Percentiles rank a stretch among this genome's conserved stretches.
Evolutionary conservation across 2,113 vertebrate species (phyloP).

Genomic region (Nesogale talazaci): DNA sequence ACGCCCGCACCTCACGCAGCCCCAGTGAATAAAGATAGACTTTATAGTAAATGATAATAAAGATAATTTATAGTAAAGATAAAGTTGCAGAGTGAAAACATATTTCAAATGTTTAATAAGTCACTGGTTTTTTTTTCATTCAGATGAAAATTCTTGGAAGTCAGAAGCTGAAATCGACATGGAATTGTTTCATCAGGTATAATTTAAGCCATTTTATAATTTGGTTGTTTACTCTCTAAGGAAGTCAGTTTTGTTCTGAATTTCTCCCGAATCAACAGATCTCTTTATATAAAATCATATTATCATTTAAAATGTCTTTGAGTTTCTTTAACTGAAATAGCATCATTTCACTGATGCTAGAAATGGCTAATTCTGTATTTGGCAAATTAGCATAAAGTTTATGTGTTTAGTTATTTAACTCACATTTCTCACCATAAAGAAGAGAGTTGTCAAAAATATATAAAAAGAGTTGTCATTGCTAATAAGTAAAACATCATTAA

Average conservation of each 20-base stretch:
- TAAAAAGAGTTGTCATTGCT: conserved; percentile 12
- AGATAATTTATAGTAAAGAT: too few relatives aligned
- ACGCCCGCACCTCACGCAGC: too few relatives aligned
- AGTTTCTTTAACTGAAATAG: conserved; percentile 51
- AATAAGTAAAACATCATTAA: conserved; percentile 27
- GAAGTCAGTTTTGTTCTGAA: conserved; percentile 52
- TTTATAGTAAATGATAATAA: conserved; percentile 66
- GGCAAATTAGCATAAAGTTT: background rate
- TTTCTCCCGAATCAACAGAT: conserved; percentile 31
- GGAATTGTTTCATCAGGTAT: conserved; percentile 99
- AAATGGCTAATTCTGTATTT: conserved; percentile 37
- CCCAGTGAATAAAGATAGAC: conserved; percentile 36
- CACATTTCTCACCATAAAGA: background rate
- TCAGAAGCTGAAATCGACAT: conserved; percentile 99
- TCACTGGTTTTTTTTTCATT: conserved; percentile 75
- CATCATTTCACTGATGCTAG: conserved; percentile 23
- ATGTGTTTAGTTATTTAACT: background rate
- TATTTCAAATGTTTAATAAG: conserved; percentile 43
- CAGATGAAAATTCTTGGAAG: conserved; percentile 98
- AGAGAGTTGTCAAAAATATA: background rate
- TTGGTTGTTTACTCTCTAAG: conserved; percentile 52
- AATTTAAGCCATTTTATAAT: conserved; percentile 64
- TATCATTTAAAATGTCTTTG: conserved; percentile 49
- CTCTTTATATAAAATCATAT: background rate
- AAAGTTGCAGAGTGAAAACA: background rate